Conservation (phyloP, 2,797 vertebrate species). For the Schizopygopsis pylzovi region DNA sequence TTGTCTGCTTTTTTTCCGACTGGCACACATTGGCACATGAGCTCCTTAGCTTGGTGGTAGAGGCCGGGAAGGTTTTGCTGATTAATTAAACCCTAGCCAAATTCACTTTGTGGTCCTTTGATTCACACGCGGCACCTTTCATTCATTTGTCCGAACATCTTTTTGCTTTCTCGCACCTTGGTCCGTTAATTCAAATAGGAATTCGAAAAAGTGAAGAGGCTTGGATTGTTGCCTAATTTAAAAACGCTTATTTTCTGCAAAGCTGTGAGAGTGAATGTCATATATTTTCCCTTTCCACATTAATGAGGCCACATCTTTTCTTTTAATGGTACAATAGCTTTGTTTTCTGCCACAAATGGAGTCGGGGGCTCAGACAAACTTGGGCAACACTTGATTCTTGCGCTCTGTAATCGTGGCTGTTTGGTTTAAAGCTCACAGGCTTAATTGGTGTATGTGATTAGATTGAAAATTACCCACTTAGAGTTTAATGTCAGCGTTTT, state of each 20-base stretch:
- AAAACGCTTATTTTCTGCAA: background rate
- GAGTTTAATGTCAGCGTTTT: conserved; percentile 30
- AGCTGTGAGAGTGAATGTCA: background rate
- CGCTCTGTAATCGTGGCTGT: conserved; percentile 30
- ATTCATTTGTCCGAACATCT: background rate
- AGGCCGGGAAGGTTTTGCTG: background rate
- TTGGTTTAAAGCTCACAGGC: conserved; percentile 29
- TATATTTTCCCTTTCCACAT: background rate
- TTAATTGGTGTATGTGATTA: conserved; percentile 32
- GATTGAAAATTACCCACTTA: conserved; percentile 33
- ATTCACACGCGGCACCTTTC: background rate
- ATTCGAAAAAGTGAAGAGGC: background rate
- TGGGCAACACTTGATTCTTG: conserved; percentile 27
- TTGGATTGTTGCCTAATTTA: conserved; percentile 14
- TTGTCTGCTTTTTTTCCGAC: conserved; percentile 37
- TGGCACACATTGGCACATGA: conserved; percentile 31
- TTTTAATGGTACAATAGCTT: conserved; percentile 19
- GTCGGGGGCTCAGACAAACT: background rate
- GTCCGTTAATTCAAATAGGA: background rate
- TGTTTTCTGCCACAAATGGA: background rate
- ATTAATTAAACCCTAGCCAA: background rate
- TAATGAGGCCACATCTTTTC: background rate
- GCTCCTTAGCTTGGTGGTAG: conserved; percentile 23
- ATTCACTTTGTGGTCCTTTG: background rate
- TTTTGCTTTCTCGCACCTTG: background rate